Percentiles rank a stretch among this genome's conserved stretches.
Evolutionary conservation across 2,888 invertebrate species (phyloP).

Genomic region (Lottia gigantea): DNA sequence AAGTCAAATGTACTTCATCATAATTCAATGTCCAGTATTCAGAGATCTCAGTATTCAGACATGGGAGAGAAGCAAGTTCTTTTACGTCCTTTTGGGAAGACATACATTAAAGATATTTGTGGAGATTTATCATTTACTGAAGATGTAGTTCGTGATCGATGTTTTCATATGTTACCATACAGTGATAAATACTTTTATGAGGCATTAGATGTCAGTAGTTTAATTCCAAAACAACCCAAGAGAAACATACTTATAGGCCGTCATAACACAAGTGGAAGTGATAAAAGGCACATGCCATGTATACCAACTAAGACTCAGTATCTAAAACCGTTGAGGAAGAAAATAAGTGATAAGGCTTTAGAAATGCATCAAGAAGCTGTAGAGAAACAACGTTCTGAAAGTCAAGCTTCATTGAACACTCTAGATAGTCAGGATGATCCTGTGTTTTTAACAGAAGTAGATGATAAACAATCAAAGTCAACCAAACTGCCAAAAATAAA

Average conservation of each 20-base stretch:
- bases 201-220: slow-evolving; percentile 50
- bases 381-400: not conserved
- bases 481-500: not conserved
- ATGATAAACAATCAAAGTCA: not conserved
- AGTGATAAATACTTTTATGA: slow-evolving; percentile 60
- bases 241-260: slow-evolving; percentile 46
- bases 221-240: slow-evolving; percentile 42
- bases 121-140: slow-evolving; percentile 60
- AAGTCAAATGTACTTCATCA: slow-evolving; percentile 28
- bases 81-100: slow-evolving; percentile 40
- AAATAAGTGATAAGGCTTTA: slow-evolving; percentile 47
- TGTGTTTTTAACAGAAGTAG: slow-evolving; percentile 22
- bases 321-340: slow-evolving; percentile 54
- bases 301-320: slow-evolving; percentile 47
- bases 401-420: not conserved
- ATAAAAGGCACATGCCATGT: slow-evolving; percentile 57
- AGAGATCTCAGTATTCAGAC: not conserved
- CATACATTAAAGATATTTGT: slow-evolving; percentile 57
- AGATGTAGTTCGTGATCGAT: slow-evolving; percentile 63
- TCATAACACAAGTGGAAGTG: slow-evolving; percentile 50
- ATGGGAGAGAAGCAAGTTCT: not conserved
- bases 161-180: slow-evolving; percentile 63
- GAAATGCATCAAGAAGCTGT: slow-evolving; percentile 54
- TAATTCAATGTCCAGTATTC: slow-evolving; percentile 32
- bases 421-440: slow-evolving; percentile 6